These are phyloP conservation scores for Chrysoperla carnea DNA, from an alignment of 1,140 invertebrate species.

Conservation along the genomic window DNA sequence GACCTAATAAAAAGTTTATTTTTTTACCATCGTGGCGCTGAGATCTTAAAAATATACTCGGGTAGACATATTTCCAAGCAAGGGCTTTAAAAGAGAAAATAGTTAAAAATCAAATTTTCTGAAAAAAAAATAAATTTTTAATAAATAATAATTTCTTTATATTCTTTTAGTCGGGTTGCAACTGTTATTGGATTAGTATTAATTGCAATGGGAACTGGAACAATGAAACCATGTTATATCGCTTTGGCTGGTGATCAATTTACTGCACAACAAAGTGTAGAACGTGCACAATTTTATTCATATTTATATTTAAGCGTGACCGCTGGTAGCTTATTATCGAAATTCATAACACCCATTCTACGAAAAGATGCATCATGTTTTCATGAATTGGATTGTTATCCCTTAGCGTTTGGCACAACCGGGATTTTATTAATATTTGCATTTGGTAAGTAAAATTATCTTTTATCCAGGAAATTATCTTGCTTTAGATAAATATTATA, in stretches of 20 bases:
- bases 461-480: too few species aligned
- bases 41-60: too few species aligned
- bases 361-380: conserved; percentile 50
- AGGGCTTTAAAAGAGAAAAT: too few species aligned
- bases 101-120: too few species aligned
- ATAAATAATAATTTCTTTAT: too few species aligned
- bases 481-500: too few species aligned
- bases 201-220: conserved; percentile 53
- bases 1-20: too few species aligned
- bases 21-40: too few species aligned
- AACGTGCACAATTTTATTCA: conserved; percentile 47
- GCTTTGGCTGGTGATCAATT: conserved; percentile 83
- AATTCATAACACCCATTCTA: conserved; percentile 55
- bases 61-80: too few species aligned
- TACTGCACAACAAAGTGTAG: conserved; percentile 19
- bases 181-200: conserved; percentile 35
- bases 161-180: conserved; percentile 17
- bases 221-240: conserved; percentile 80
- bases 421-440: conserved; percentile 46
- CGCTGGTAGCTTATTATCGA: conserved; percentile 54
- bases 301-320: conserved; percentile 71
- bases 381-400: conserved; percentile 53
- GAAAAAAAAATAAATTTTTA: too few species aligned
- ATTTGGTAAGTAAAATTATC: conserved; percentile 25
- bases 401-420: conserved; percentile 61